phyloP scores from a whole-genome alignment of 2,888 invertebrate genomes.

The Heliconius ismenius region DNA sequence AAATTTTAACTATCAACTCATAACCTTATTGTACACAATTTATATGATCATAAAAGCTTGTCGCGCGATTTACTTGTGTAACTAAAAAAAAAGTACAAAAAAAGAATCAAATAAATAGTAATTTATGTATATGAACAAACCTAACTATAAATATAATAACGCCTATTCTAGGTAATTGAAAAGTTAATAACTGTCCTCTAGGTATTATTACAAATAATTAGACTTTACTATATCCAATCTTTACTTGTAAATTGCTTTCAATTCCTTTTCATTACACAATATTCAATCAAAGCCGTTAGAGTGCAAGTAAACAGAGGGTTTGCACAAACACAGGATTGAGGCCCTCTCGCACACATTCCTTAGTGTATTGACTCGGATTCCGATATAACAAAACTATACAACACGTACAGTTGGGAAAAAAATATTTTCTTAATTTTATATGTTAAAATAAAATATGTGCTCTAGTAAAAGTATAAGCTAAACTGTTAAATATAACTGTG shows the following conservation, averaged over 20 bases:
- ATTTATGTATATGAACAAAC: not conserved
- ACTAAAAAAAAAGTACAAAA: not conserved
- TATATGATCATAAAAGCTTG: too few species aligned
- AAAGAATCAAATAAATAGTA: not conserved
- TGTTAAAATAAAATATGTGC: conserved; percentile 40
- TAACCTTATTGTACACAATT: too few species aligned
- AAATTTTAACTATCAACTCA: too few species aligned
- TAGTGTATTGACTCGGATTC: conserved; percentile 65
- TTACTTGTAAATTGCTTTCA: not conserved
- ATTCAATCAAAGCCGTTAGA: conserved; percentile 39
- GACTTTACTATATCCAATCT: not conserved
- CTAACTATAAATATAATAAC: not conserved
- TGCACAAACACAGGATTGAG: conserved; percentile 39
- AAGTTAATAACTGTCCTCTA: conserved; percentile 1
- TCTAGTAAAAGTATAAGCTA: not conserved
- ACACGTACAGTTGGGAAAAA: conserved; percentile 36
- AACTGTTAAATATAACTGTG: not conserved
- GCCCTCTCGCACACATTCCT: conserved; percentile 65
- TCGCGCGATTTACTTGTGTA: too few species aligned
- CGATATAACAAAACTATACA: conserved; percentile 48
- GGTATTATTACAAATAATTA: conserved; percentile 1
- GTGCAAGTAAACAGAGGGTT: conserved; percentile 38
- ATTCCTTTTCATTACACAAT: conserved; percentile 30
- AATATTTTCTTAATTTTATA: conserved; percentile 49
- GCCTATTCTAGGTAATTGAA: not conserved